Conservation (phyloP, 2,888 invertebrate genomes). For the Caenorhabditis sp. region DNA sequence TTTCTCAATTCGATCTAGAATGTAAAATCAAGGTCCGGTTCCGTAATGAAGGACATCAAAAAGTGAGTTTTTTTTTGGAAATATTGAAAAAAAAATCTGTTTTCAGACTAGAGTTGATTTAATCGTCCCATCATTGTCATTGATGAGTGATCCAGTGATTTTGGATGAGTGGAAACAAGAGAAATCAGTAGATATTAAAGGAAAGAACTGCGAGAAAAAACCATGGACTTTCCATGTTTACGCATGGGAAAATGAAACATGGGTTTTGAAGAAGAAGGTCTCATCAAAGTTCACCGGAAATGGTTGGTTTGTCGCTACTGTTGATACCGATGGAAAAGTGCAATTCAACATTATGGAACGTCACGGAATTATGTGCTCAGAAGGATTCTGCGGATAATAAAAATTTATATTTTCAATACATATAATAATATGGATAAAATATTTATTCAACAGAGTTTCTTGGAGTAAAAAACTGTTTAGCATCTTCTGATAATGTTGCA, state of each 20-base stretch:
- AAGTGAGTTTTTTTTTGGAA: slow-evolving; percentile 9
- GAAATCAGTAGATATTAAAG: slow-evolving; percentile 39
- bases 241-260: slow-evolving; percentile 38
- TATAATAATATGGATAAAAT: slow-evolving; percentile 14
- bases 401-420: background rate
- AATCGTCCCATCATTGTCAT: slow-evolving; percentile 32
- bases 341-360: slow-evolving; percentile 34
- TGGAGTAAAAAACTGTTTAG: slow-evolving; percentile 28
- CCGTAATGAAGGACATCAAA: slow-evolving; percentile 34
- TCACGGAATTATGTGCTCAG: slow-evolving; percentile 48
- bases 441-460: slow-evolving; percentile 16
- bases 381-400: slow-evolving; percentile 52
- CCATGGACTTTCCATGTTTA: slow-evolving; percentile 48
- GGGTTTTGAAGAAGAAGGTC: slow-evolving; percentile 48
- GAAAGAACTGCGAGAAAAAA: slow-evolving; percentile 47
- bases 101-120: slow-evolving; percentile 36
- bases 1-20: slow-evolving; percentile 27
- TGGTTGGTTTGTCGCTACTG: slow-evolving; percentile 37
- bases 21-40: slow-evolving; percentile 41
- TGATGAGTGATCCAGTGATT: slow-evolving; percentile 43
- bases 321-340: slow-evolving; percentile 32
- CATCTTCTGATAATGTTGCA: slow-evolving; percentile 14
- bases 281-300: slow-evolving; percentile 49
- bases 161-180: slow-evolving; percentile 27
- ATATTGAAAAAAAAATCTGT: background rate